Conservation (phyloP, 2,797 vertebrate genomes). For the Apodemus agrarius region DNA sequence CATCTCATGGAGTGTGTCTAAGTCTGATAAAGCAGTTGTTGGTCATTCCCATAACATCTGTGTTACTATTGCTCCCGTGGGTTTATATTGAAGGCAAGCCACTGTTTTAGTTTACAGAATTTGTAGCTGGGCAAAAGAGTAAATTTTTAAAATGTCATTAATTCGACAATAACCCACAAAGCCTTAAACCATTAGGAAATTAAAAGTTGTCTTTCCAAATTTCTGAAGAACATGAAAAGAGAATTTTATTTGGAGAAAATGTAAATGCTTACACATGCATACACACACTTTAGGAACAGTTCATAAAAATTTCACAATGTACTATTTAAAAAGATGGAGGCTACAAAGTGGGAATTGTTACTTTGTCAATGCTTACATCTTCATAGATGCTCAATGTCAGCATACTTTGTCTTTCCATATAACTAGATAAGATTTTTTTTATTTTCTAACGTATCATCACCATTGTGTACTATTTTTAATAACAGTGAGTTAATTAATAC, state of each 20-base stretch:
- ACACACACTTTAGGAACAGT: neutral
- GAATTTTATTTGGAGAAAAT: neutral
- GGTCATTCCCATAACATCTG: neutral
- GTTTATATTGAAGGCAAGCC: neutral
- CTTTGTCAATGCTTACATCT: conserved; percentile 20
- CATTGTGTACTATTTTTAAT: neutral
- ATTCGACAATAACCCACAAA: neutral
- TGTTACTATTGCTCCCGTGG: too few species aligned
- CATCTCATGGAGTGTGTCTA: neutral
- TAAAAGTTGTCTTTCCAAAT: neutral
- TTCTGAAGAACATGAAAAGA: neutral
- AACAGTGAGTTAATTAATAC: neutral
- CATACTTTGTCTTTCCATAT: neutral
- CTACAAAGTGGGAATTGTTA: neutral
- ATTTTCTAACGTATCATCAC: neutral
- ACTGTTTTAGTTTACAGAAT: neutral
- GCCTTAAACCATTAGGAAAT: conserved; percentile 26
- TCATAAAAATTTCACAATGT: neutral
- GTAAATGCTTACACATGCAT: neutral
- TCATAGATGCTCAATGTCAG: neutral
- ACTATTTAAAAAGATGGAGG: neutral
- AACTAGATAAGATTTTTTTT: neutral
- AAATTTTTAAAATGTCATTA: neutral
- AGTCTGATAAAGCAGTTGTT: neutral
- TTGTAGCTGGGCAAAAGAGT: neutral